Evolutionary conservation across 1,140 invertebrate genomes (phyloP).

Genomic region (Camponotus floridanus): DNA sequence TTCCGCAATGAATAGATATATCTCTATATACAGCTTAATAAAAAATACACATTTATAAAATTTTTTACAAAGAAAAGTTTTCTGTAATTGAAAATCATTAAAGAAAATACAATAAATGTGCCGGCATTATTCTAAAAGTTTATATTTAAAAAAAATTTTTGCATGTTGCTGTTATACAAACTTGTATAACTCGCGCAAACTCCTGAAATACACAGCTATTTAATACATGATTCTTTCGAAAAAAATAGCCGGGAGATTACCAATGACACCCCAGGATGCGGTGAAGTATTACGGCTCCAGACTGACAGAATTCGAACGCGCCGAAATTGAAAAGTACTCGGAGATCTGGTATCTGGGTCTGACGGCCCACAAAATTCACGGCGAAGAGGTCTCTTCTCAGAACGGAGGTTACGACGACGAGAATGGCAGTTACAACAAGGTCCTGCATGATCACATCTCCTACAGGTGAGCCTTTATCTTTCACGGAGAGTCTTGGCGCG

Average conservation of each 20-base stretch:
- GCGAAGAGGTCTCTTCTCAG: constrained; percentile 91
- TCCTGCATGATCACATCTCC: constrained; percentile 97
- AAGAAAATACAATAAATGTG: background rate
- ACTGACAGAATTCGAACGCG: constrained; percentile 94
- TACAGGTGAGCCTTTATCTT: constrained; percentile 87
- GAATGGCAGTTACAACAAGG: constrained; percentile 97
- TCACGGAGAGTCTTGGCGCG: background rate
- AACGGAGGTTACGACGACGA: constrained; percentile 96
- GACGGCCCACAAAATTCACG: constrained; percentile 94
- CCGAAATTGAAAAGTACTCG: constrained; percentile 94
- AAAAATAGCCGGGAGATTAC: constrained; percentile 81
- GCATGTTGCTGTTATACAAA: background rate
- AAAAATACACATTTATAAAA: background rate
- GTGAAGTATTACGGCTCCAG: constrained; percentile 92
- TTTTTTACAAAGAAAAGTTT: background rate
- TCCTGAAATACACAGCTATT: background rate
- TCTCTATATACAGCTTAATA: background rate
- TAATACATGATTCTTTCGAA: constrained; percentile 8
- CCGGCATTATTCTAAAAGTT: background rate
- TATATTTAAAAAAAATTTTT: background rate
- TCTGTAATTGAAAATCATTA: background rate
- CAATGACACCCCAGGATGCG: constrained; percentile 88
- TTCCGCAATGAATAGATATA: background rate
- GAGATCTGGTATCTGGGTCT: constrained; percentile 96
- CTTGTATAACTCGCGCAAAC: constrained; percentile 1